Evolutionary conservation across 2,113 vertebrate genomes (phyloP).

Genomic region (Xiphias gladius): DNA sequence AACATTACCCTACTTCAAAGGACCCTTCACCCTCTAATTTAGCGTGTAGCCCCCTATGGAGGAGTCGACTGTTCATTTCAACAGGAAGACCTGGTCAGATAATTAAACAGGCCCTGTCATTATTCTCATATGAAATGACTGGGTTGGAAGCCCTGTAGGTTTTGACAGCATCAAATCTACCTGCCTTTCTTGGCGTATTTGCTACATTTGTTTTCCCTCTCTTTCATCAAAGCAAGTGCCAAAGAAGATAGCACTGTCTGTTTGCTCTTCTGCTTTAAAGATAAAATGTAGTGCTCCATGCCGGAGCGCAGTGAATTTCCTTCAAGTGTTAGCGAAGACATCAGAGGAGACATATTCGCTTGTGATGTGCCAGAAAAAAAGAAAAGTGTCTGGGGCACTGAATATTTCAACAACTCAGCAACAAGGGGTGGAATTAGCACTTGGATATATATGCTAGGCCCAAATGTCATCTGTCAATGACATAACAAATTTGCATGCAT

Average conservation of each 20-base stretch:
- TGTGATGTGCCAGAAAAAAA: constrained; percentile 62
- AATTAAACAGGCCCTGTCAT: constrained; percentile 62
- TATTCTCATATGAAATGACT: constrained; percentile 39
- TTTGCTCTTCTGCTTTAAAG: constrained; percentile 69
- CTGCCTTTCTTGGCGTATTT: constrained; percentile 41
- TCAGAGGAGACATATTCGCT: constrained; percentile 76
- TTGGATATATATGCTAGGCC: constrained; percentile 72
- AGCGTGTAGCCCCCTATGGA: constrained; percentile 28
- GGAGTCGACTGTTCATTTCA: constrained; percentile 48
- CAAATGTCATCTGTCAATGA: constrained; percentile 75
- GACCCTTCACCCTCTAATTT: constrained; percentile 53
- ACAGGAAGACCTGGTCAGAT: constrained; percentile 59
- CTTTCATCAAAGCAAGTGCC: constrained; percentile 65
- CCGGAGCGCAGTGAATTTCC: constrained; percentile 43
- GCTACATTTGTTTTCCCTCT: constrained; percentile 65
- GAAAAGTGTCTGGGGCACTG: constrained; percentile 53
- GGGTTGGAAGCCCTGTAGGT: constrained; percentile 23
- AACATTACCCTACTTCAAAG: constrained; percentile 59
- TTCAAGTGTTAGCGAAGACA: constrained; percentile 80
- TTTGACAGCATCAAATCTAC: constrained; percentile 52
- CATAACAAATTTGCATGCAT: constrained; percentile 79
- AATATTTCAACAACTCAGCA: constrained; percentile 60
- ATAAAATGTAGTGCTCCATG: constrained; percentile 71
- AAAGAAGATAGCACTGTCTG: constrained; percentile 43
- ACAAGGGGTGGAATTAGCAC: constrained; percentile 66